Conservation (phyloP, 2,797 vertebrate genomes). For the Hyperoplus immaculatus region DNA sequence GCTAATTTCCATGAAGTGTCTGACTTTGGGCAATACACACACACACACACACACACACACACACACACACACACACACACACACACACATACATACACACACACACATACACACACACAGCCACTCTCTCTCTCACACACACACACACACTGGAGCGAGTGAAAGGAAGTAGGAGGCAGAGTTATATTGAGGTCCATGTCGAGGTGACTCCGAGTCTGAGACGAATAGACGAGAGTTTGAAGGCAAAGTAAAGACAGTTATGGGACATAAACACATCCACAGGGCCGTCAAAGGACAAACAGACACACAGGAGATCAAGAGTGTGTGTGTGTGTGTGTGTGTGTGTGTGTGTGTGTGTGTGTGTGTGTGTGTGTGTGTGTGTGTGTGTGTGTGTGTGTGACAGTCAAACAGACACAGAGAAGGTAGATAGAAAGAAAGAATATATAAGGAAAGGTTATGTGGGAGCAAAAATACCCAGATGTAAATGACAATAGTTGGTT, state of each 20-base stretch:
- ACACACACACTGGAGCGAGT: slow-evolving; percentile 9
- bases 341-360: too few species aligned
- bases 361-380: too few species aligned
- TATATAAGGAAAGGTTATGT: background rate
- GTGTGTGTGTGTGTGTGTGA: too few species aligned
- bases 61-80: too few species aligned
- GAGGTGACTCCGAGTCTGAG: slow-evolving; percentile 26
- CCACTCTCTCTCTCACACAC: too few species aligned
- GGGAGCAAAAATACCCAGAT: slow-evolving; percentile 16
- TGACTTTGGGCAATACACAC: slow-evolving; percentile 42
- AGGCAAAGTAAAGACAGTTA: slow-evolving; percentile 17
- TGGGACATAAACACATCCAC: slow-evolving; percentile 18
- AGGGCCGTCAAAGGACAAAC: slow-evolving; percentile 38
- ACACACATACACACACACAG: too few species aligned
- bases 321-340: too few species aligned
- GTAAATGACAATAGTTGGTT: slow-evolving; percentile 12
- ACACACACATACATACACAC: too few species aligned
- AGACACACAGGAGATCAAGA: background rate
- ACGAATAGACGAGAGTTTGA: slow-evolving; percentile 30
- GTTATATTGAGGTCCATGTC: slow-evolving; percentile 36
- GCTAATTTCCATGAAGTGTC: slow-evolving; percentile 60
- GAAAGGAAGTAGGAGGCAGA: slow-evolving; percentile 41
- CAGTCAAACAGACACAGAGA: too few species aligned
- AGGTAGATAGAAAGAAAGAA: too few species aligned
- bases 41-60: too few species aligned